Percentiles rank a stretch among this genome's conserved stretches.
These are phyloP conservation scores for Poecile montanus DNA, from an alignment of 2,797 vertebrate genomes.

Conservation along the genomic window DNA sequence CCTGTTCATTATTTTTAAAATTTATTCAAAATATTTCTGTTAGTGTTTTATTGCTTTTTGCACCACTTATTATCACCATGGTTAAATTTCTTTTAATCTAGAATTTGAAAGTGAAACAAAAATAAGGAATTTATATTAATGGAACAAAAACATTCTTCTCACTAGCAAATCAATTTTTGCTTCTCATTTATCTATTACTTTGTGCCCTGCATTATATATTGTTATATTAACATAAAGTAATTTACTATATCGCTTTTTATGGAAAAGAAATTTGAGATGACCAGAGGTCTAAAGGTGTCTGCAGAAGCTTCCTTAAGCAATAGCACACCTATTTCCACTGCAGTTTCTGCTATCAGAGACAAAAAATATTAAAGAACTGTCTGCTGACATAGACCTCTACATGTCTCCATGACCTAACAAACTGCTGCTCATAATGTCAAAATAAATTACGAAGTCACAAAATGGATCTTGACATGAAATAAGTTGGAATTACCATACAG, in stretches of 20 bases:
- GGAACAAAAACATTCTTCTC: not conserved
- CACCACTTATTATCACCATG: not conserved
- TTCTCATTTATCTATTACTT: not conserved
- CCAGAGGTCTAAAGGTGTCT: not conserved
- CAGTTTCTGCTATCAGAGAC: not conserved
- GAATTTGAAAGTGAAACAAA: not conserved
- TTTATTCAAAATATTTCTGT: not conserved
- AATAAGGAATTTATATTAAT: not conserved
- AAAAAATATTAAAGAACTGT: not conserved
- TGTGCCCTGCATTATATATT: not conserved
- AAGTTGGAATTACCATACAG: not conserved
- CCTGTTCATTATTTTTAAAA: not conserved
- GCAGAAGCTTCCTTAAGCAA: not conserved
- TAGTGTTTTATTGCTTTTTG: not conserved
- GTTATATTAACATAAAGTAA: not conserved
- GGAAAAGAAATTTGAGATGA: constrained; percentile 5
- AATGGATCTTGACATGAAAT: not conserved
- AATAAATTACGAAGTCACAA: not conserved
- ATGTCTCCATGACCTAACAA: not conserved
- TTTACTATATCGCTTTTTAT: not conserved
- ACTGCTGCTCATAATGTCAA: not conserved
- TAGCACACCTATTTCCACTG: not conserved
- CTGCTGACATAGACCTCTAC: not conserved
- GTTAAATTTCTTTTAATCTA: not conserved
- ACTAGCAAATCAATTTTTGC: not conserved